Evolutionary conservation across 1,140 invertebrate genomes (phyloP), one percentile per base, ranked within the genome.

Genomic region (Drosophila trapezifrons): DNA sequence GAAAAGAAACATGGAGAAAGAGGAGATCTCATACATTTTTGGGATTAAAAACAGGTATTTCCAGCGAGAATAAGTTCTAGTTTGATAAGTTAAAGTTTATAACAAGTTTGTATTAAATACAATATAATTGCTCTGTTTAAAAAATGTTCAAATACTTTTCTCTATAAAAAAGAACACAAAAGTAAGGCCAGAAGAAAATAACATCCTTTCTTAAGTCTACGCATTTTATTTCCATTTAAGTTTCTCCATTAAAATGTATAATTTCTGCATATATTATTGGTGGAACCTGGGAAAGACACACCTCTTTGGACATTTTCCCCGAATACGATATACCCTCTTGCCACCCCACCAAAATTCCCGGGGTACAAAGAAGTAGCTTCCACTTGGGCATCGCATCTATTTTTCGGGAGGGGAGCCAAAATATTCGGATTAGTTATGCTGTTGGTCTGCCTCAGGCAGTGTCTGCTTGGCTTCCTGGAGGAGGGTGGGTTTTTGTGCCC

Each of bases 381-480:
- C 47, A 71, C 59, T 58, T 32, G 55, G 45, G 57, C 59, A 29
- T 69, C 32, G 49, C 49, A 35, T 55, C 62, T 15, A 35, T 42
- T 70, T 37, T 58, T 52, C 43, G 51, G 40, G 18, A 38, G 40
- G 43, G 45, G 27, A 56, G 63, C 45, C 58, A 73, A 84, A 76
- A 76, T 66, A 85, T 85, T 81, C 83, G 82, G 82, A 85, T 85
- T 85, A 85, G 82, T 85, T 85, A 85, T 85, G 82, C 83, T 85
- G 75, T 86, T 80, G 82, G 77, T 85, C 43, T 54, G 63, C 63
- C 74, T 65, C 58, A n/a, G 40, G 70, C 72, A 38, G 43, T 74
- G 71, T 51, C 59, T 75, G 59, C 59, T n/a, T 25, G 58, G 17
- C 51, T 43, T 75, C 51, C 43, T 55, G n/a, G 9, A 8, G 8